Conservation (phyloP, 2,113 vertebrate genomes). For the Psephotus haematonotus region DNA sequence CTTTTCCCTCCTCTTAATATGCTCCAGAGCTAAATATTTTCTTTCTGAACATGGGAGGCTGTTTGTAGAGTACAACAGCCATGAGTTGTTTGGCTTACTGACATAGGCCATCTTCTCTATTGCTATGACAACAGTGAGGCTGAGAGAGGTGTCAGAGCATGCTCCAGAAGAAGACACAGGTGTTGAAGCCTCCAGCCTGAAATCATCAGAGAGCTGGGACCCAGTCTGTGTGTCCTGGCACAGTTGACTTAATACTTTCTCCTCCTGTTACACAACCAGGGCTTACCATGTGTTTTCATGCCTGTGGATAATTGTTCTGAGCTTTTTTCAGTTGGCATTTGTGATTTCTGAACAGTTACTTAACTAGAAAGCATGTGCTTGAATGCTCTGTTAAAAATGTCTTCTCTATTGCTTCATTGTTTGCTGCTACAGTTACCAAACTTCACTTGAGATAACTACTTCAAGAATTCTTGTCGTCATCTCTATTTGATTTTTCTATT, state of each 20-base stretch:
- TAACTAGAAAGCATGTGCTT: not conserved
- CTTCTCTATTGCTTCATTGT: not conserved
- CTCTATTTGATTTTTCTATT: not conserved
- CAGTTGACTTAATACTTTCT: not conserved
- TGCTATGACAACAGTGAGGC: not conserved
- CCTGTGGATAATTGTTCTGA: not conserved
- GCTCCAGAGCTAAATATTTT: not conserved
- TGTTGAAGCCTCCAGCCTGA: not conserved
- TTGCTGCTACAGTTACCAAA: not conserved
- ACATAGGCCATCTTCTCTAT: accelerated
- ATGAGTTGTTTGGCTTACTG: not conserved
- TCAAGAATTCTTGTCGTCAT: not conserved
- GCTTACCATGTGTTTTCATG: not conserved
- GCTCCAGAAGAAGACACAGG: accelerated
- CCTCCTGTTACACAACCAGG: not conserved
- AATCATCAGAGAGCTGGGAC: not conserved
- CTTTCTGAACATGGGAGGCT: not conserved
- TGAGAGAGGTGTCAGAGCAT: not conserved
- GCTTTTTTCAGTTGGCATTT: not conserved
- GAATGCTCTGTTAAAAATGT: not conserved
- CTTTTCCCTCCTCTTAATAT: not conserved
- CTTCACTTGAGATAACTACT: not conserved
- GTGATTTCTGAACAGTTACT: not conserved
- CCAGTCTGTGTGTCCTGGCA: not conserved
- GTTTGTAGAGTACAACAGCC: not conserved